Conservation (phyloP, 2,113 vertebrate species). For the Antennarius striatus region DNA sequence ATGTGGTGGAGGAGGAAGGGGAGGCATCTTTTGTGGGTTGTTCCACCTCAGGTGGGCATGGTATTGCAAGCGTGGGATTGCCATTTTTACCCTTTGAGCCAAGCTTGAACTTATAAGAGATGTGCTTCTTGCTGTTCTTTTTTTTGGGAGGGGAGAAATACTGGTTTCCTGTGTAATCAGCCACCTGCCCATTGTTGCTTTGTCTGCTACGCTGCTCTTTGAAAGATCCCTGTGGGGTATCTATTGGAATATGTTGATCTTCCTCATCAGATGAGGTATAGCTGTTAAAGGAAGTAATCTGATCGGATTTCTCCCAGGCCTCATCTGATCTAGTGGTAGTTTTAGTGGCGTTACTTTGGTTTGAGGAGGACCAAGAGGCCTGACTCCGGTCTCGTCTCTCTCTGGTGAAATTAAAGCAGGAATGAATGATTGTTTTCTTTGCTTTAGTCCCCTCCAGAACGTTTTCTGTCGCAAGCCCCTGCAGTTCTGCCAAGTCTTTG, state of each 20-base stretch:
- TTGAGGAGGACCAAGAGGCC: slow-evolving; percentile 95
- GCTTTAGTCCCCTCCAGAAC: slow-evolving; percentile 82
- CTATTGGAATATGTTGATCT: slow-evolving; percentile 79
- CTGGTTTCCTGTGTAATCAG: slow-evolving; percentile 79
- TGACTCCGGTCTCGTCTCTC: slow-evolving; percentile 84
- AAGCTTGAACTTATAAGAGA: slow-evolving; percentile 90
- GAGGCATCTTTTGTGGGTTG: slow-evolving; percentile 76
- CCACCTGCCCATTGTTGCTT: slow-evolving; percentile 72
- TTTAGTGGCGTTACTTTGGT: slow-evolving; percentile 86
- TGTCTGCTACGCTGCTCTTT: slow-evolving; percentile 76
- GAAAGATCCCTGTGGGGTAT: slow-evolving; percentile 85
- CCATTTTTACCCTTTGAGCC: slow-evolving; percentile 84
- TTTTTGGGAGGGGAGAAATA: slow-evolving; percentile 84
- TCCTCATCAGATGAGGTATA: slow-evolving; percentile 92
- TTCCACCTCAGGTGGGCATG: slow-evolving; percentile 78
- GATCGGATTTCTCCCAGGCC: slow-evolving; percentile 86
- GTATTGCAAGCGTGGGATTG: slow-evolving; percentile 78
- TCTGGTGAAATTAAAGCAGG: slow-evolving; percentile 88
- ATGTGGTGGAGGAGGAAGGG: slow-evolving; percentile 80
- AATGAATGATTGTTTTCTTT: slow-evolving; percentile 82
- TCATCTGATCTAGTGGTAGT: slow-evolving; percentile 79
- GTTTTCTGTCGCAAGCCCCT: slow-evolving; percentile 85
- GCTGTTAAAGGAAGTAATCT: slow-evolving; percentile 89
- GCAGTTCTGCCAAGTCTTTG: slow-evolving; percentile 95
- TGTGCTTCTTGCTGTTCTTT: slow-evolving; percentile 84